These are phyloP conservation scores for Pseudorasbora parva DNA, from an alignment of 2,113 vertebrate genomes.

Conservation along the genomic window DNA sequence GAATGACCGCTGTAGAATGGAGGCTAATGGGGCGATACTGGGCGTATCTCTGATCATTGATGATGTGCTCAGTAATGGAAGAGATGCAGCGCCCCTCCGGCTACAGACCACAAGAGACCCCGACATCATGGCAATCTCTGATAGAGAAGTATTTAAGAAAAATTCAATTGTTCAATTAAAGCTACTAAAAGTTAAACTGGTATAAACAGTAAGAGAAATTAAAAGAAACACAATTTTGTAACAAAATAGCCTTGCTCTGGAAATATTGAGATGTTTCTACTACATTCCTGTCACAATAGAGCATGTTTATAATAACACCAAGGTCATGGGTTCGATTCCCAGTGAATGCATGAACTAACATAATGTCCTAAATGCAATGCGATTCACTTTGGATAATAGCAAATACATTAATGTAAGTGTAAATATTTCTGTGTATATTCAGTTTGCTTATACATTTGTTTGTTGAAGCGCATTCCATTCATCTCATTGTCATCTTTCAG, in stretches of 20 bases:
- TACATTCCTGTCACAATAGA: neutral
- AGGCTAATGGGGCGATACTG: conserved; percentile 72
- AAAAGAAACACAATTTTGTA: neutral
- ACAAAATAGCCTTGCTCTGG: neutral
- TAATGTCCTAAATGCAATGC: no score
- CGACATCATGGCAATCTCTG: neutral
- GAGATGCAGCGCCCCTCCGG: conserved; percentile 43
- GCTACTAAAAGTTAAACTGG: neutral
- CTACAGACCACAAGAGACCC: conserved; percentile 39
- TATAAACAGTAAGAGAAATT: neutral
- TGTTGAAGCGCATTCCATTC: neutral
- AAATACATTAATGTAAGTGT: neutral
- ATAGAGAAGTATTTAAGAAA: conserved; percentile 57
- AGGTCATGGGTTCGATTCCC: no score
- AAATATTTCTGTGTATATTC: neutral
- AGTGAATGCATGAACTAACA: no score
- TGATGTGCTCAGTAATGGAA: conserved; percentile 69
- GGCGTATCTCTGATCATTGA: conserved; percentile 73
- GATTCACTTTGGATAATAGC: neutral
- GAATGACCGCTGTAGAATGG: conserved; percentile 63
- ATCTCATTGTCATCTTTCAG: neutral
- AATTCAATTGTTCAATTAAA: neutral
- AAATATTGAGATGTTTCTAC: neutral
- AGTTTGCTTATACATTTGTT: neutral
- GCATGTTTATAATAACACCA: no score